Percentiles rank a stretch among this genome's conserved stretches.
Evolutionary conservation across 2,113 vertebrate species (phyloP).

Genomic region (Columba livia): DNA sequence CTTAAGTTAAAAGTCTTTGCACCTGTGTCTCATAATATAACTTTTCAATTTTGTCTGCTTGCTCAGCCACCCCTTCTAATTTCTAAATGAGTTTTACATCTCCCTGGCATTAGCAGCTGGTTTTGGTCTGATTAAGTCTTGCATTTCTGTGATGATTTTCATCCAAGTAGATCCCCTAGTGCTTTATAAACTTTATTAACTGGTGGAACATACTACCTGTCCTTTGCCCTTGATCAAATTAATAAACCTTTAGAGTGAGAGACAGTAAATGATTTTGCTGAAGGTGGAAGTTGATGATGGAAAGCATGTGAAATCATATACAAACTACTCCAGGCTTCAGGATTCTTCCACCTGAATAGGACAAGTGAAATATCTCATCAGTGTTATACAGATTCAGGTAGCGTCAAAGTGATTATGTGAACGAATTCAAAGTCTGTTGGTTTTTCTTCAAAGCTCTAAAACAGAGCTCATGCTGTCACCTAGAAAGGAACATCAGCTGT

Average conservation of each 20-base stretch:
- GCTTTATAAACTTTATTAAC: slow-evolving; percentile 64
- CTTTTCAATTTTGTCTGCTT: slow-evolving; percentile 51
- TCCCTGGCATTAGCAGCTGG: slow-evolving; percentile 37
- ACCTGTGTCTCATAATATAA: not conserved
- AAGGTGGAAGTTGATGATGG: not conserved
- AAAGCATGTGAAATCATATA: not conserved
- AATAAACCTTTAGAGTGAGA: slow-evolving; percentile 37
- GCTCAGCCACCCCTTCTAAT: slow-evolving; percentile 54
- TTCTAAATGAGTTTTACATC: slow-evolving; percentile 61
- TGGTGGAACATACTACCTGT: not conserved
- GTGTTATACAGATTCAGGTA: not conserved
- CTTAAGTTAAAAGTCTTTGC: slow-evolving; percentile 14
- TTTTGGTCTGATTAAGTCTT: slow-evolving; percentile 56
- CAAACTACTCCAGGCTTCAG: not conserved
- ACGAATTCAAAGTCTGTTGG: not conserved
- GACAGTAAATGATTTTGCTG: slow-evolving; percentile 32
- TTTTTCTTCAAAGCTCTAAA: not conserved
- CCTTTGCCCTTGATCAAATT: slow-evolving; percentile 48
- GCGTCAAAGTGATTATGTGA: not conserved
- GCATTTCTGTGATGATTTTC: slow-evolving; percentile 50
- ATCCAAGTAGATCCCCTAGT: slow-evolving; percentile 46
- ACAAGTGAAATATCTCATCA: not conserved
- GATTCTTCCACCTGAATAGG: not conserved
- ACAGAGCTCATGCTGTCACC: not conserved
- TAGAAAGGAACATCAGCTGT: not conserved